phyloP scores from a whole-genome alignment of 1,140 invertebrate species.

The Agraylea sexmaculata region DNA sequence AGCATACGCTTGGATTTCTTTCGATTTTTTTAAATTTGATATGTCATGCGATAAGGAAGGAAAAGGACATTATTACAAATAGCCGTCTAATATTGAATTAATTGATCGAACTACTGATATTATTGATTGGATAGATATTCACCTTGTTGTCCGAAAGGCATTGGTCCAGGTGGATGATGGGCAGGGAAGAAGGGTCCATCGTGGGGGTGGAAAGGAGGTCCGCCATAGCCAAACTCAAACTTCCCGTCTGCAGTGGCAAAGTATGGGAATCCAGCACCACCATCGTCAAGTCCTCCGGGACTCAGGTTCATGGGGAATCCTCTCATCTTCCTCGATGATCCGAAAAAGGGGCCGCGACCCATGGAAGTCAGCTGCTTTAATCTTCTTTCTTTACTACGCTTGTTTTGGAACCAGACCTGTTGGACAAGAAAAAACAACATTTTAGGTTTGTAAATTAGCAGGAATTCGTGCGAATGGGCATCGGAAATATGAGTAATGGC shows the following conservation, averaged over 20 bases:
- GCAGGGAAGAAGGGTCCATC: constrained; percentile 73
- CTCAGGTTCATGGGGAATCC: constrained; percentile 83
- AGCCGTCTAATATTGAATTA: too few species aligned
- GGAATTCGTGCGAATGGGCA: not conserved
- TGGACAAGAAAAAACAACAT: constrained; percentile 17
- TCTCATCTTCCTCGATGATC: constrained; percentile 77
- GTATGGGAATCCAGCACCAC: constrained; percentile 71
- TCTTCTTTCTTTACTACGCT: constrained; percentile 91
- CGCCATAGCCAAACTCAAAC: constrained; percentile 81
- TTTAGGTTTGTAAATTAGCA: not conserved
- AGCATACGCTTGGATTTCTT: too few species aligned
- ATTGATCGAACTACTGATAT: too few species aligned
- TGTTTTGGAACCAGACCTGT: constrained; percentile 99
- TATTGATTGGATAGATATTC: too few species aligned
- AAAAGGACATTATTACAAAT: too few species aligned
- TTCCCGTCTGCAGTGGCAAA: constrained; percentile 71
- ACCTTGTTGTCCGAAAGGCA: constrained; percentile 64
- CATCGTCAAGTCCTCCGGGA: constrained; percentile 69
- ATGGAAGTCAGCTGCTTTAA: constrained; percentile 85
- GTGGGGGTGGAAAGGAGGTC: constrained; percentile 74
- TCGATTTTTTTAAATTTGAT: too few species aligned
- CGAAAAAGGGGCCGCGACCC: constrained; percentile 83
- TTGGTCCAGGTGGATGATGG: constrained; percentile 61
- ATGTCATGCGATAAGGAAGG: too few species aligned
- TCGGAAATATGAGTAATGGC: too few species aligned